Base-by-base conservation (phyloP, 2,113 vertebrate species). In the Pollachius pollachius region DNA sequence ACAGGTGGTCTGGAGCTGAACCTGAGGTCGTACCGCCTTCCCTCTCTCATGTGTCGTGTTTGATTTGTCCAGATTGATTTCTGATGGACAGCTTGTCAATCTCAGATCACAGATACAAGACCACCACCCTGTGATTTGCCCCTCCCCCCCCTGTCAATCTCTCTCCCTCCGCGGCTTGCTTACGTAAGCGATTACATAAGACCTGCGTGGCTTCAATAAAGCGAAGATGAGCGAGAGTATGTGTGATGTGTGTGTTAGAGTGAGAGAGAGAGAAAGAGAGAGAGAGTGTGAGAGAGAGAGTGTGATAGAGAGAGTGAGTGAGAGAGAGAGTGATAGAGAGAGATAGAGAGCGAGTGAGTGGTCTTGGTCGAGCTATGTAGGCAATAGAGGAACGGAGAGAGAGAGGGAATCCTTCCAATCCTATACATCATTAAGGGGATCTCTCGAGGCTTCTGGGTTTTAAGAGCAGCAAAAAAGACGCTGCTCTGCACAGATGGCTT, bases 101-200 rank as follows among this genome's bases (percentile, higher is more conserved):
- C 69, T 62, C 65, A 69, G 59, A 76, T 52, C 69, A 78, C 71
- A 77, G 69, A 78, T 71, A 71, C 65, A 77, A 57, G 64, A 37
- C 67, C 34, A 6, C 52, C 41, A 37, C 57, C 25, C 63, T 56
- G 15, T 57, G 16, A 57, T 8, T 17, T 23, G 13, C 56, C 16
- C 57, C 61, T 16, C n/a, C 54, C 54, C 54, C n/a, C 15, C 1
- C 70, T 62, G 23, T 66, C 68, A 16, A 61, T 70, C 62, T n/a
- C 27, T 63, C 21, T 63, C 59, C 23, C 21, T 62, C 21, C 15
- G 8, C 21, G 19, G 59, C 58, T 52, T 15, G 21, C 78, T 83
- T 85, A 83, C n/a, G 52, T 87, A 84, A 87, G 19, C 19, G 60
- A 58, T 87, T 87, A 78, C 69, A 70, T 84, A 84, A 87, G 68